Base-by-base conservation (phyloP, 2,113 vertebrate species). In the Picathartes gymnocephalus region DNA sequence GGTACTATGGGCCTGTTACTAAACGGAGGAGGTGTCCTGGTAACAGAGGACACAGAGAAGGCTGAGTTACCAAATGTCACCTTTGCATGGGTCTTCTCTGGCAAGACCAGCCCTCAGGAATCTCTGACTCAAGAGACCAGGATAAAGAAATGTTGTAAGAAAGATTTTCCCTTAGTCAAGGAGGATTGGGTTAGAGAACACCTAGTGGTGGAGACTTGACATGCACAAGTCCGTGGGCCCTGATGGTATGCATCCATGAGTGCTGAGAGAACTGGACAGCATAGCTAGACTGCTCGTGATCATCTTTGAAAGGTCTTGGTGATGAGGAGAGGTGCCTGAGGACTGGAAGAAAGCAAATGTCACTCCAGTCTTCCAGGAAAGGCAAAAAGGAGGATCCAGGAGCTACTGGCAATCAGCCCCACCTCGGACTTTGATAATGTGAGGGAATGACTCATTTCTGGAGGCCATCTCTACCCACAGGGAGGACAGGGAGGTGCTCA, bases 381-480 rank as follows among this genome's bases (percentile, higher is more conserved):
- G 31, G 23, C 14, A 22, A 42, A 23, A 51, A 62, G 6, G 19
- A 62, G 18, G 14, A 42, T 78, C 30, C 13, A n/a, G 19, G 30
- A 70, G 9, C 28, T 61, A 11, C 14, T 31, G 33, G 4, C 28
- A 13, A 19, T n/a, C 19, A 61, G 33, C 22, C 18, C 22, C 33
- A 33, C 27, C 27, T 51, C 17, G 33, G 33, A 14, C 23, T 35
- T 31, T 44, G 45, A 31, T 44, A 33, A 13, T 0, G 1, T 58
- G 28, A 15, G 44, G 37, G 37, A 60, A 31, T 0, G 0, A 22
- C 45, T 60, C 19, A 30, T 61, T 61, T 7, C 47, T 54, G 23
- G 13, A 27, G 28, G 5, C 28, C 1, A 0, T 45, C 23, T 45
- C 8, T 37, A 16, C 7, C 19, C 39, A n/a, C 4, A 9, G 6